Evolutionary conservation across 2,888 invertebrate species (phyloP), one percentile per base, ranked within the genome.

Genomic region (Trachelus troglodyta): DNA sequence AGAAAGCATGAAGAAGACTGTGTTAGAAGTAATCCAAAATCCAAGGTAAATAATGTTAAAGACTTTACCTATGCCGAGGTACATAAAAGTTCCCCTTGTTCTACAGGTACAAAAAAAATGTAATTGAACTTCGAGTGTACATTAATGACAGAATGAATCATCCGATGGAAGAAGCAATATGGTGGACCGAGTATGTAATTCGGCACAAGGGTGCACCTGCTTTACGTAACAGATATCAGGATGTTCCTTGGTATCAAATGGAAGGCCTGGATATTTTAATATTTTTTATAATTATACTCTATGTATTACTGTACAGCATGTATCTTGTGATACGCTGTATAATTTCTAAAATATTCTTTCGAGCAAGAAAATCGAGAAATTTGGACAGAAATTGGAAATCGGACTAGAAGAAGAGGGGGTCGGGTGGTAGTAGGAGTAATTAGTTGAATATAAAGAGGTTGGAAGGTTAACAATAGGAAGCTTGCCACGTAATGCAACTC

Each of bases 401-500:
- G 6, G 40, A 56, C 23, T 56, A 56, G 9, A 56, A 0, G 1
- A 15, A 15, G 15, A 56, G 15, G 0, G 6, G 6, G 9, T 0
- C 0, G 12, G 37, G 3, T 1, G 12, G 37, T 12, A 56, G 40
- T 56, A 56, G 40, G 9, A 23, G 2, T 56, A 23, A 56, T 56
- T 23, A 23, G 2, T 23, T 56, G 6, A 23, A 56, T 6, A 23
- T 9, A 56, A 56, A 56, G 23, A 56, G 40, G 6, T 0, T 56
- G 40, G 40, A 56, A 9, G 15, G 40, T 23, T 23, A 23, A 56
- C 9, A 23, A 56, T 9, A 23, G 1, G 23, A 56, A 78, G 35
- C 12, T 11, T 31, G 71, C 71, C 71, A 4, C 12, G 31, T 31
- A 71, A 71, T 31, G 82, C 78, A 79, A 85, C 87, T 86, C 82